phyloP scores from a whole-genome alignment of 2,888 invertebrate species.

The Phortica magna region DNA sequence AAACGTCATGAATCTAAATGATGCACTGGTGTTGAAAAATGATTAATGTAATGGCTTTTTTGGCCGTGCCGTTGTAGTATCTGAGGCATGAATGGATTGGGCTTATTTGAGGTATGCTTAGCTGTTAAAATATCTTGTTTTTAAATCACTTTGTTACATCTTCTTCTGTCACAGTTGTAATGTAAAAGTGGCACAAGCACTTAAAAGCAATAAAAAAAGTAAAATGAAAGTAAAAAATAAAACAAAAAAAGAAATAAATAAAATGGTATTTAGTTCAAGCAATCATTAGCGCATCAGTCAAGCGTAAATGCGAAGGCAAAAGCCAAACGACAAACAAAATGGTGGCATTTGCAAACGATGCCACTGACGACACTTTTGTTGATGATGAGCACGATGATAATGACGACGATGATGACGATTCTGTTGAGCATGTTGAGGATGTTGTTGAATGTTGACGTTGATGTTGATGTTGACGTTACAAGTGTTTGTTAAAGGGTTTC shows the following conservation, averaged over 20 bases:
- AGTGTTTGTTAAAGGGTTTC: slow-evolving; percentile 7
- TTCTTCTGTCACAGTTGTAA: not conserved
- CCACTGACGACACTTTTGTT: slow-evolving; percentile 15
- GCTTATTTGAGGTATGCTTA: slow-evolving; percentile 24
- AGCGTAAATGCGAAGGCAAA: slow-evolving; percentile 21
- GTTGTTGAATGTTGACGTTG: not conserved
- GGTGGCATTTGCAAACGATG: slow-evolving; percentile 20
- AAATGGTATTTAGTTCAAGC: slow-evolving; percentile 24
- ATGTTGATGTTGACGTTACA: not conserved
- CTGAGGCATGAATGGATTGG: slow-evolving; percentile 22
- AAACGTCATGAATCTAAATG: slow-evolving; percentile 20
- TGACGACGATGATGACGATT: slow-evolving; percentile 22
- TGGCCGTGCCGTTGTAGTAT: not conserved
- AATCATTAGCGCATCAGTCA: slow-evolving; percentile 33
- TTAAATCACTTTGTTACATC: not conserved
- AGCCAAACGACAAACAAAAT: slow-evolving; percentile 16
- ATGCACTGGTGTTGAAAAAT: not conserved
- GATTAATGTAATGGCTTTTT: not conserved
- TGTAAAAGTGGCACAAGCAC: not conserved
- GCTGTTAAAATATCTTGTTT: not conserved
- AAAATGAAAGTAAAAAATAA: not conserved
- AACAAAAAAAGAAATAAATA: not conserved
- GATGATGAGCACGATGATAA: not conserved
- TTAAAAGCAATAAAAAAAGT: not conserved
- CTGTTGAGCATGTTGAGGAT: not conserved